Evolutionary conservation across 2,113 vertebrate species (phyloP).

Genomic region (Pangasianodon hypophthalmus): DNA sequence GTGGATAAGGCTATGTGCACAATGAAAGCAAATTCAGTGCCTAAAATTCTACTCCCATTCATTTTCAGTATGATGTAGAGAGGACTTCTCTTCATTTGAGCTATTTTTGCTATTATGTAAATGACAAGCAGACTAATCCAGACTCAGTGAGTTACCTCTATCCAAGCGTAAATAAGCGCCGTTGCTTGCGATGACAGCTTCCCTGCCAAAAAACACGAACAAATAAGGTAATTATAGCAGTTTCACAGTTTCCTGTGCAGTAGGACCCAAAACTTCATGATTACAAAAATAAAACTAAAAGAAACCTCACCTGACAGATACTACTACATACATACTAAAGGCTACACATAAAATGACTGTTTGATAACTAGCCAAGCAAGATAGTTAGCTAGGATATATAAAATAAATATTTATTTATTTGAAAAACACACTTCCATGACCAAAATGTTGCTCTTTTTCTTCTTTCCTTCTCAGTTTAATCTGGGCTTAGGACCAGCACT

Average conservation of each 20-base stretch:
- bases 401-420: not conserved
- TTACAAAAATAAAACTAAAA: not conserved
- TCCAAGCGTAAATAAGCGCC: not conserved
- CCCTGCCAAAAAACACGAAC: not conserved
- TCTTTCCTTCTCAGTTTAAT: no score
- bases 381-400: not conserved
- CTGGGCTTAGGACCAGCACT: no score
- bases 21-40: not conserved
- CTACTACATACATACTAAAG: not conserved
- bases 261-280: not conserved
- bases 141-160: not conserved
- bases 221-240: not conserved
- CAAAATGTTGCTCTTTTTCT: no score
- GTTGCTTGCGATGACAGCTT: not conserved
- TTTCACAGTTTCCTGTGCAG: not conserved
- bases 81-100: not conserved
- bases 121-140: not conserved
- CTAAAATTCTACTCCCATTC: not conserved
- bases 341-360: not conserved
- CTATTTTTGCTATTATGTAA: not conserved
- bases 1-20: not conserved
- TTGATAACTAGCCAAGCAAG: not conserved
- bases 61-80: not conserved
- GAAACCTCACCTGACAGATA: not conserved
- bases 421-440: not conserved